Base-by-base conservation (phyloP, 2,797 vertebrate genomes). In the Naso thynnoides region DNA sequence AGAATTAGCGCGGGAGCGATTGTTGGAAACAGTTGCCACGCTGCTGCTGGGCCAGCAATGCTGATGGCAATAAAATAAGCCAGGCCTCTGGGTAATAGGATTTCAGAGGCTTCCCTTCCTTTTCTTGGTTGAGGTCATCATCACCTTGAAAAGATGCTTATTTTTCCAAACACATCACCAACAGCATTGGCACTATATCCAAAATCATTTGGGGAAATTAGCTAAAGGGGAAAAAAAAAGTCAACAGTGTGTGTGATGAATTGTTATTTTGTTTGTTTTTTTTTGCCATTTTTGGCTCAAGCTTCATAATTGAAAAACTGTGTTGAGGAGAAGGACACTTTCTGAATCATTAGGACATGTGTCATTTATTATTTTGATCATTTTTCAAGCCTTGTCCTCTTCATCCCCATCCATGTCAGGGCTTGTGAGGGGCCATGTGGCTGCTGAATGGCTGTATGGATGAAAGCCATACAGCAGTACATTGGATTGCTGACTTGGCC, bases 111-210 rank as follows among this genome's bases (percentile, higher is more conserved):
- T 84, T 77, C 70, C 64, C 56, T 76, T 67, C 42, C 64, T 74
- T 70, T 79, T 76, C 64, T 72, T 69, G 65, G 47, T 31, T 36
- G 65, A 85, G 81, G 89, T 92, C 89, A 89, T 61, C 70, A 50
- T 91, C 82, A 92, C 93, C 90, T 93, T 93, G 87, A 90, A 86
- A 91, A 88, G 33, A 83, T 85, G 83, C 83, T 84, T 83, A 77
- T 90, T 93, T 92, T 87, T 75, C 70, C 64, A 85, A 83, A 85
- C 81, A 83, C 85, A 75, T 82, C 71, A 65, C 70, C 62, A 78
- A 78, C 44, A 70, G 47, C 55, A 74, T 73, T 86, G 85, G 80
- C 79, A 83, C 55, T 24, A 21, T 38, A 74, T 81, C 54, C 76
- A 77, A 81, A 85, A 88, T 73, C 45, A 68, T 83, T 88, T 83